phyloP scores from a whole-genome alignment of 2,113 vertebrate genomes.

The Chaetorhynchus papuensis region DNA sequence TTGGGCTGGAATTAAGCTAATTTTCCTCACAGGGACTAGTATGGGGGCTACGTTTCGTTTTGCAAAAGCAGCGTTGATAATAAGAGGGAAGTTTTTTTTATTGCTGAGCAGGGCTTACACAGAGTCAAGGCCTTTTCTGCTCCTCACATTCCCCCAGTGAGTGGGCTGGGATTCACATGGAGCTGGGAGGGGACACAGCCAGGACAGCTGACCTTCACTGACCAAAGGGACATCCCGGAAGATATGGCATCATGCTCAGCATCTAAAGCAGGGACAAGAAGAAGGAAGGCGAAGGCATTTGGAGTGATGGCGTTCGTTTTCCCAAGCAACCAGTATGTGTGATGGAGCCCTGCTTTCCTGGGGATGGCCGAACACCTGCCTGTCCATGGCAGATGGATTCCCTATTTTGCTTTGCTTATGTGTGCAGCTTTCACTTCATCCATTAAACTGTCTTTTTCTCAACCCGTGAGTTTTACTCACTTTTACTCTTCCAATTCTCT shows the following conservation, averaged over 20 bases:
- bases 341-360: neutral
- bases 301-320: neutral
- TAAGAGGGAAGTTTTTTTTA: neutral
- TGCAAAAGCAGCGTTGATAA: neutral
- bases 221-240: neutral
- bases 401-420: neutral
- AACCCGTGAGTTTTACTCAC: neutral
- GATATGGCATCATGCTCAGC: neutral
- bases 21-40: neutral
- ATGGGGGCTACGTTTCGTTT: neutral
- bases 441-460: neutral
- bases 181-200: neutral
- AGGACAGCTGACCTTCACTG: neutral
- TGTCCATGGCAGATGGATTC: neutral
- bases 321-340: neutral
- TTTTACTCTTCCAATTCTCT: neutral
- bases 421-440: neutral
- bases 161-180: neutral
- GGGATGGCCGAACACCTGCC: neutral
- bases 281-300: rapidly evolving
- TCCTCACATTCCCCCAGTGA: neutral
- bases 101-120: neutral
- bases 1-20: neutral
- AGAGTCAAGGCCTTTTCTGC: neutral
- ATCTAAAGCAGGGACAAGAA: neutral